Evolutionary conservation across 2,113 vertebrate genomes (phyloP).

Genomic region (mouse (Mus musculus)): DNA sequence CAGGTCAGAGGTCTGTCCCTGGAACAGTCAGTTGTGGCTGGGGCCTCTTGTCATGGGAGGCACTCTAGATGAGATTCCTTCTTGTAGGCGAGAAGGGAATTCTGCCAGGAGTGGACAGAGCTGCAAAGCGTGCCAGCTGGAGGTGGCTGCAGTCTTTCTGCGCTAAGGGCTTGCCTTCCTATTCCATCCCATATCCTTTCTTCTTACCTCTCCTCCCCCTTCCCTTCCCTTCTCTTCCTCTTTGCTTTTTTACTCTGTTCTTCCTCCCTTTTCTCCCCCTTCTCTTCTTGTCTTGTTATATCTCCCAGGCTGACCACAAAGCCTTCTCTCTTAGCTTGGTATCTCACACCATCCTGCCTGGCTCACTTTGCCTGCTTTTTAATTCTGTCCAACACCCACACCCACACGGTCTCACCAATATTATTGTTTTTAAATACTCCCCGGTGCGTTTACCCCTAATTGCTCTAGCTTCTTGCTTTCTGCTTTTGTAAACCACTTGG

Average conservation of each 20-base stretch:
- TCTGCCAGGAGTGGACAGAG: not conserved
- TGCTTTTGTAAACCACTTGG: constrained; percentile 42
- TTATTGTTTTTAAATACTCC: constrained; percentile 20
- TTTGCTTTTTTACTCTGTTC: not conserved
- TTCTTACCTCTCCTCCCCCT: not conserved
- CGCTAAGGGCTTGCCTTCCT: not conserved
- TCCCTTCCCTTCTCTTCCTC: not conserved
- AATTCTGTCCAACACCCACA: not conserved
- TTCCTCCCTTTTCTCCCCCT: not conserved
- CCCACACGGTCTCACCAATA: not conserved
- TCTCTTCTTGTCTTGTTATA: not conserved
- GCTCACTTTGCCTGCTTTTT: not conserved
- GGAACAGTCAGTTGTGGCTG: not conserved
- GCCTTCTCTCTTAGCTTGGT: not conserved
- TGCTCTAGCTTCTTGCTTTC: not conserved
- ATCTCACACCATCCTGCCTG: not conserved
- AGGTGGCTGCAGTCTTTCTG: not conserved
- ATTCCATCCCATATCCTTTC: not conserved
- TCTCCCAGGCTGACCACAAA: not conserved
- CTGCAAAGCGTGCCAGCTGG: not conserved
- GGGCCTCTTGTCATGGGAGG: not conserved
- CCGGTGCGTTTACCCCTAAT: not conserved
- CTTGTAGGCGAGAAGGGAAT: not conserved
- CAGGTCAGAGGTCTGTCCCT: not conserved
- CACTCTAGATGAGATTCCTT: not conserved